A percentile compares a stretch with the other conserved stretches of the same genome.
These are phyloP conservation scores for Ferrisia virgata DNA, from an alignment of 2,888 invertebrate genomes.

Conservation along the genomic window DNA sequence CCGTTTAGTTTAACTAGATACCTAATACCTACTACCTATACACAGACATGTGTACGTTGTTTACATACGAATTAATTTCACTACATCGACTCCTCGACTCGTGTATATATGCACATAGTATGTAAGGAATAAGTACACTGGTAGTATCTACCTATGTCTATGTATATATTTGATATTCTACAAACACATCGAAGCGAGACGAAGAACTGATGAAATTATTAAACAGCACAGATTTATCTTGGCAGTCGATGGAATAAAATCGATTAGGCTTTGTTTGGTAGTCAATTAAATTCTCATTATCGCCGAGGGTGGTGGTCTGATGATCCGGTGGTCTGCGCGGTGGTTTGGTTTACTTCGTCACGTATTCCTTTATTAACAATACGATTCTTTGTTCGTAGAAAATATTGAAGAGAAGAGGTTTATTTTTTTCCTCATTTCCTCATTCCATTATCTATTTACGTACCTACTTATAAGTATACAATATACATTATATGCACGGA, in stretches of 20 bases:
- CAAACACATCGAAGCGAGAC: neutral
- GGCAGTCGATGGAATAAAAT: neutral
- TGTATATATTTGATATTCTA: neutral
- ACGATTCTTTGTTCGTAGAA: neutral
- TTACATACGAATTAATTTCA: neutral
- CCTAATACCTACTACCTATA: too few species aligned
- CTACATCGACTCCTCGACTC: too few species aligned
- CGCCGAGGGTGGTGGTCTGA: neutral
- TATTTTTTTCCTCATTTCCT: neutral
- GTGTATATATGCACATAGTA: too few species aligned
- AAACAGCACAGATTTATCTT: neutral
- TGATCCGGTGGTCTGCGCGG: neutral
- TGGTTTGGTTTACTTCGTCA: neutral
- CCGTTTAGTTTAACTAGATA: too few species aligned
- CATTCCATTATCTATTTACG: neutral
- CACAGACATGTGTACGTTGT: too few species aligned
- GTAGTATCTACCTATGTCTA: too few species aligned
- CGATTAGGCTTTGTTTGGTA: neutral
- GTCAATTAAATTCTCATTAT: conserved; percentile 10
- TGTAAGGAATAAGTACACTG: too few species aligned
- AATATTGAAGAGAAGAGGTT: neutral
- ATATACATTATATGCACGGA: too few species aligned
- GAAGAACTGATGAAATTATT: neutral
- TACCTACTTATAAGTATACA: too few species aligned
- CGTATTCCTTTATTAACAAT: conserved; percentile 9